Conservation (phyloP, 2,888 invertebrate genomes). For the Xylota segnis region DNA sequence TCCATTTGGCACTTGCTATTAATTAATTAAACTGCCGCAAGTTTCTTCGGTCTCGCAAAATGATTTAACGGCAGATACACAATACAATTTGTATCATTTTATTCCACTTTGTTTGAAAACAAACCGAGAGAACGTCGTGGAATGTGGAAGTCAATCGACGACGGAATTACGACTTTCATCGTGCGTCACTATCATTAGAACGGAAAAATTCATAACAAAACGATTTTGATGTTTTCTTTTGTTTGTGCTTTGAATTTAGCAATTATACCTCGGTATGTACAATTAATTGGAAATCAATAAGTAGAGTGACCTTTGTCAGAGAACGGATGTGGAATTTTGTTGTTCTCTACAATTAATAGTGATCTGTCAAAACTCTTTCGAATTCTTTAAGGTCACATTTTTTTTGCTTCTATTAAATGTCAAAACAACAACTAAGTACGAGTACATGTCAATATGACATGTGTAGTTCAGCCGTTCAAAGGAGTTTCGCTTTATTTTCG, state of each 20-base stretch:
- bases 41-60: constrained; percentile 60
- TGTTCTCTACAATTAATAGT: constrained; percentile 9
- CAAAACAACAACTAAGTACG: neutral
- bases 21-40: constrained; percentile 72
- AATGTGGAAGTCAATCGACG: constrained; percentile 70
- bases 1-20: constrained; percentile 65
- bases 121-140: constrained; percentile 49
- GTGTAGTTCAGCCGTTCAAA: constrained; percentile 9
- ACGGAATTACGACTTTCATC: constrained; percentile 31
- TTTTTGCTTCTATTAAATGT: neutral
- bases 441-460: too few relatives aligned
- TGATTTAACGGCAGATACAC: constrained; percentile 67
- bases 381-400: constrained; percentile 9
- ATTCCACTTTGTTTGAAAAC: constrained; percentile 67
- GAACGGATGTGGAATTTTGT: constrained; percentile 45
- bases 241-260: constrained; percentile 13
- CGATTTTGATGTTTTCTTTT: constrained; percentile 32
- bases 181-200: constrained; percentile 54
- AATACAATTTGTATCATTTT: constrained; percentile 72
- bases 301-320: constrained; percentile 47
- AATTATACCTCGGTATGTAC: constrained; percentile 26
- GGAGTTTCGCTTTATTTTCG: neutral
- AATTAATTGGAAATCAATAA: constrained; percentile 66
- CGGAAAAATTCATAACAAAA: constrained; percentile 40
- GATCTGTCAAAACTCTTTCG: constrained; percentile 12